Evolutionary conservation across 1,140 invertebrate genomes (phyloP).

Genomic region (Bombus vancouverensis): DNA sequence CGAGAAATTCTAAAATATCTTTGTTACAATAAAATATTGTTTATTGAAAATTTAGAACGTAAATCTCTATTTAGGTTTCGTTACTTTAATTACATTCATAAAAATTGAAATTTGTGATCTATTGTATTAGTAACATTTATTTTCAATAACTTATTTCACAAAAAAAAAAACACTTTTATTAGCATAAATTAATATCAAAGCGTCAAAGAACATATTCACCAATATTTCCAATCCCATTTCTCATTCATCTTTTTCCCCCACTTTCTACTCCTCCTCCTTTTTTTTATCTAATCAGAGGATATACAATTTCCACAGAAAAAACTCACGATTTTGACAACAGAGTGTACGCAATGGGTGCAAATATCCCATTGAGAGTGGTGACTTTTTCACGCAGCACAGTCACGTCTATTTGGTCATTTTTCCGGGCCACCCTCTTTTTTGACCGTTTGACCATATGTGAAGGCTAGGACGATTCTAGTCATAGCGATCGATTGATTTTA

Average conservation of each 20-base stretch:
- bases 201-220: not conserved
- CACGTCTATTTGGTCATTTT: slow-evolving; percentile 77
- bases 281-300: slow-evolving; percentile 4
- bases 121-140: no score
- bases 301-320: slow-evolving; percentile 35
- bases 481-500: slow-evolving; percentile 61
- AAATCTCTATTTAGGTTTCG: no score
- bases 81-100: no score
- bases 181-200: not conserved
- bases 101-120: no score
- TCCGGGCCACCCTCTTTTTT: slow-evolving; percentile 78
- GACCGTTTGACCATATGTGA: slow-evolving; percentile 82
- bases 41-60: no score
- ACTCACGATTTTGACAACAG: slow-evolving; percentile 45
- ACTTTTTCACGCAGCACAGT: slow-evolving; percentile 53
- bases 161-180: no score
- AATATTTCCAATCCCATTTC: not conserved
- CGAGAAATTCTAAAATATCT: no score
- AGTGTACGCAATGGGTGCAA: slow-evolving; percentile 34
- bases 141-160: no score
- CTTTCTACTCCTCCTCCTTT: not conserved
- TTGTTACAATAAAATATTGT: no score
- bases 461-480: slow-evolving; percentile 11
- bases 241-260: not conserved
- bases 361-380: slow-evolving; percentile 40